Percentiles rank a stretch among this genome's conserved stretches.
Conservation (phyloP, 2,113 vertebrate genomes). For the Propithecus coquereli region DNA sequence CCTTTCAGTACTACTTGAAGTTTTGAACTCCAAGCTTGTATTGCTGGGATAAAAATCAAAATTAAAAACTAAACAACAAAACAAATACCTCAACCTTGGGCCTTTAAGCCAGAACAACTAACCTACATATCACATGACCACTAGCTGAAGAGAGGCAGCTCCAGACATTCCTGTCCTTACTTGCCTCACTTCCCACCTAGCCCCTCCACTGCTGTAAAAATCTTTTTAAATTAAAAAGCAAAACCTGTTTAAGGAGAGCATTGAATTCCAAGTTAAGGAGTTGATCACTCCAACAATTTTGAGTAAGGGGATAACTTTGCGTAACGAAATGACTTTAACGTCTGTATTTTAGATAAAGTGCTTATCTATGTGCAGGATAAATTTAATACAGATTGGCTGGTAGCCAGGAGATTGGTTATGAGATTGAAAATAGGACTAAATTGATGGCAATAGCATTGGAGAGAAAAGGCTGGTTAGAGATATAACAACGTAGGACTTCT, state of each 20-base stretch:
- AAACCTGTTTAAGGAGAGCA: not conserved
- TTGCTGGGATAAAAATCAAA: conserved; percentile 12
- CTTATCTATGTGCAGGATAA: not conserved
- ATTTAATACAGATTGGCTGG: not conserved
- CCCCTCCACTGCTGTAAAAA: not conserved
- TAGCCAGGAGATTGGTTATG: not conserved
- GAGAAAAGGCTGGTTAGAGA: not conserved
- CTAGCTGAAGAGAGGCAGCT: not conserved
- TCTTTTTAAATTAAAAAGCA: not conserved
- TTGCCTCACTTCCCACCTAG: not conserved
- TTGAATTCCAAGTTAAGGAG: not conserved
- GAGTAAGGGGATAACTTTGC: not conserved
- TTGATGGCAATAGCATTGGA: not conserved
- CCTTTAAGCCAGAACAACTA: not conserved
- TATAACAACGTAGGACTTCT: not conserved
- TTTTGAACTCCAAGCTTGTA: not conserved
- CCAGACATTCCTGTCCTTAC: not conserved
- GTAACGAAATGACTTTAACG: not conserved
- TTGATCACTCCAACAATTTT: not conserved
- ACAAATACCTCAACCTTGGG: not conserved
- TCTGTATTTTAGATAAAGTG: not conserved
- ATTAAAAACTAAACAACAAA: conserved; percentile 39
- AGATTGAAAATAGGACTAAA: conserved; percentile 14
- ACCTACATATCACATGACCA: not conserved
- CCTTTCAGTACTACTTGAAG: not conserved